These are phyloP conservation scores for Tigriopus japonicus DNA, from an alignment of 1,140 invertebrate genomes.

Conservation along the genomic window DNA sequence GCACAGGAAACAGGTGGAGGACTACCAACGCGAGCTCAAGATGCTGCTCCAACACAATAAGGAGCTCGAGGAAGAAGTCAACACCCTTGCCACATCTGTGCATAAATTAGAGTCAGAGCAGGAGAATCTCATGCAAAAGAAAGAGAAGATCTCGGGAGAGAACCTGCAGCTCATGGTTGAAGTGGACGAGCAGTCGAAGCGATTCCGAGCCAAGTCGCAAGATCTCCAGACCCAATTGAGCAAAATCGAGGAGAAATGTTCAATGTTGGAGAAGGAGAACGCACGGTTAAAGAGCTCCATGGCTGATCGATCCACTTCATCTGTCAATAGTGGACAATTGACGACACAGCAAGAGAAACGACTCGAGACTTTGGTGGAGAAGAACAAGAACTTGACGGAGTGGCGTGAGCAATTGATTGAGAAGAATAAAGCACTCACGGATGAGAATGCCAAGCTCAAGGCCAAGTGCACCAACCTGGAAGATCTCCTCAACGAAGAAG, in stretches of 20 bases:
- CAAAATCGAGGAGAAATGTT: not conserved
- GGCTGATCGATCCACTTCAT: not conserved
- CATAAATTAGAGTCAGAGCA: not conserved
- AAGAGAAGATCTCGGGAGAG: slow-evolving; percentile 7
- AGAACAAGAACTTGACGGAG: not conserved
- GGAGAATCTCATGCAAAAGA: not conserved
- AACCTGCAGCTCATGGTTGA: slow-evolving; percentile 9
- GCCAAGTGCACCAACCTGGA: not conserved
- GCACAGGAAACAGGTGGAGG: not conserved
- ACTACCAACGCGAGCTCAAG: not conserved
- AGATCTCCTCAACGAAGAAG: slow-evolving; percentile 7
- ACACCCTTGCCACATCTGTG: not conserved
- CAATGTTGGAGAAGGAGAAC: not conserved
- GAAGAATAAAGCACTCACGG: not conserved
- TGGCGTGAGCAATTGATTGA: slow-evolving; percentile 8
- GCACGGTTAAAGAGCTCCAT: not conserved
- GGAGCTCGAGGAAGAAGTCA: slow-evolving; percentile 1
- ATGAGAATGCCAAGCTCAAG: slow-evolving; percentile 2
- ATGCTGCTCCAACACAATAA: not conserved
- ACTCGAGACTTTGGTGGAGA: not conserved
- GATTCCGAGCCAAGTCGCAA: not conserved
- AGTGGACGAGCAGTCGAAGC: not conserved
- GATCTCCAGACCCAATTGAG: not conserved
- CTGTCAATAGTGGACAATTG: no score
- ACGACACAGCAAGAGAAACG: not conserved